A percentile compares a stretch with the other conserved stretches of the same genome.
These are phyloP conservation scores for Drosophila anomalata DNA, from an alignment of 2,888 invertebrate species.

Conservation along the genomic window DNA sequence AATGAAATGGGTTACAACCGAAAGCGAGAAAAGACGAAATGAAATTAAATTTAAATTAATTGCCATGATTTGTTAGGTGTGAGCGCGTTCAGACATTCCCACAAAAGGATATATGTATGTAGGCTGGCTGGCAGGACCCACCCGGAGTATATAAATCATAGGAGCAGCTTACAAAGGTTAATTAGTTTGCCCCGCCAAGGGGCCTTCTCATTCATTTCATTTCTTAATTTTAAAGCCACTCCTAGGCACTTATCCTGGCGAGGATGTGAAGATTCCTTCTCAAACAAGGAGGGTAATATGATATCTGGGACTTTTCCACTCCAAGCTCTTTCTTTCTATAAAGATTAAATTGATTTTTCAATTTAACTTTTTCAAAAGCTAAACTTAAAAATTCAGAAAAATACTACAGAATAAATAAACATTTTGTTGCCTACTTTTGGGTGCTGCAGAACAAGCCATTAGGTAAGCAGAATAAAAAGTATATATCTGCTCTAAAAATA, in stretches of 20 bases:
- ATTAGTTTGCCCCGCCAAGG: conserved; percentile 4
- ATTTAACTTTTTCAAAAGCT: too few relatives aligned
- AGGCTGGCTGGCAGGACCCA: neutral
- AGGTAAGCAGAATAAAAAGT: too few relatives aligned
- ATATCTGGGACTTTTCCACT: too few relatives aligned
- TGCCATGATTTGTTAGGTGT: conserved; percentile 53
- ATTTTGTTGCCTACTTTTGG: too few relatives aligned
- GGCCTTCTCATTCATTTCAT: neutral
- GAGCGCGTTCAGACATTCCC: conserved; percentile 8
- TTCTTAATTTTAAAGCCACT: neutral
- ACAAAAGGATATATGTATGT: too few relatives aligned
- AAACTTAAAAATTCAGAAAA: too few relatives aligned
- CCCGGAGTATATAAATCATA: conserved; percentile 18
- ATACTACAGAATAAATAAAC: too few relatives aligned
- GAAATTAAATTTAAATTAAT: conserved; percentile 49
- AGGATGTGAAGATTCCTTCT: neutral
- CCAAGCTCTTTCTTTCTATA: too few relatives aligned
- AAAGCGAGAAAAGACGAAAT: conserved; percentile 7
- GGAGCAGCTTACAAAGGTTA: conserved; percentile 20
- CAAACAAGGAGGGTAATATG: too few relatives aligned
- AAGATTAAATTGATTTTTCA: too few relatives aligned
- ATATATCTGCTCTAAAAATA: too few relatives aligned
- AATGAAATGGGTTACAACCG: conserved; percentile 40
- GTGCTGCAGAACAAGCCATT: too few relatives aligned
- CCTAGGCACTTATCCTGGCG: neutral